phyloP scores from a whole-genome alignment of 1,140 invertebrate genomes.

The Drosophila ironensis region DNA sequence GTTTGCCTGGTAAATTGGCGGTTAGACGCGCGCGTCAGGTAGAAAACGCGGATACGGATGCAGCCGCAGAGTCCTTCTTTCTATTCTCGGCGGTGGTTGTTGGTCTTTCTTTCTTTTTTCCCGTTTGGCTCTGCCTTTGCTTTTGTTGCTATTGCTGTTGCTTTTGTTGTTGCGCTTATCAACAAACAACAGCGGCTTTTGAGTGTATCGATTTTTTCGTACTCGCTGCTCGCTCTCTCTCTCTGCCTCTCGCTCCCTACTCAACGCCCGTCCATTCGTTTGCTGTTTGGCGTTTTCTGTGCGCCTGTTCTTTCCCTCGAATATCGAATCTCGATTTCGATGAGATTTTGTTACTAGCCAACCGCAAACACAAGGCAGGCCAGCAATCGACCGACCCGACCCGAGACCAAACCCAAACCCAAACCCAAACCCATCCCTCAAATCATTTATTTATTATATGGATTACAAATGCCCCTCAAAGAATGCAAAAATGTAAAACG shows the following conservation, averaged over 20 bases:
- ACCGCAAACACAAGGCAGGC: no score
- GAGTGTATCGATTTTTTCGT: conserved; percentile 64
- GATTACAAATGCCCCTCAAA: conserved; percentile 61
- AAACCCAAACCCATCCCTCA: conserved; percentile 20
- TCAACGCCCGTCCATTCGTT: neutral
- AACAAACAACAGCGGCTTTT: no score
- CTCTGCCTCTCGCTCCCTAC: neutral
- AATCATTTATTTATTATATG: conserved; percentile 75
- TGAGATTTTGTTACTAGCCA: conserved; percentile 75
- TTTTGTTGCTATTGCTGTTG: conserved; percentile 3
- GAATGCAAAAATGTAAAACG: conserved; percentile 39
- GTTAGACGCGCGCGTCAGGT: conserved; percentile 80
- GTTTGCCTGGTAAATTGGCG: conserved; percentile 81
- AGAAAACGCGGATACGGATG: conserved; percentile 33
- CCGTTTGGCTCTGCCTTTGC: neutral
- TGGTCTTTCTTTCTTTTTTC: conserved; percentile 21
- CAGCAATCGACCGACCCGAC: no score
- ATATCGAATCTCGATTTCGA: conserved; percentile 82
- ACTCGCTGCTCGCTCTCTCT: conserved; percentile 7
- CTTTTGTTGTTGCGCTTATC: conserved; percentile 30
- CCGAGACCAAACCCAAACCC: conserved; percentile 19
- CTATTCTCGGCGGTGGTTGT: conserved; percentile 40
- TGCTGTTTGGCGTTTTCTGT: conserved; percentile 42
- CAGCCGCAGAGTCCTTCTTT: conserved; percentile 24
- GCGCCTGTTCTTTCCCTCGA: conserved; percentile 82